Base-by-base conservation (phyloP, 1,140 invertebrate genomes). In the Lineus longissimus region DNA sequence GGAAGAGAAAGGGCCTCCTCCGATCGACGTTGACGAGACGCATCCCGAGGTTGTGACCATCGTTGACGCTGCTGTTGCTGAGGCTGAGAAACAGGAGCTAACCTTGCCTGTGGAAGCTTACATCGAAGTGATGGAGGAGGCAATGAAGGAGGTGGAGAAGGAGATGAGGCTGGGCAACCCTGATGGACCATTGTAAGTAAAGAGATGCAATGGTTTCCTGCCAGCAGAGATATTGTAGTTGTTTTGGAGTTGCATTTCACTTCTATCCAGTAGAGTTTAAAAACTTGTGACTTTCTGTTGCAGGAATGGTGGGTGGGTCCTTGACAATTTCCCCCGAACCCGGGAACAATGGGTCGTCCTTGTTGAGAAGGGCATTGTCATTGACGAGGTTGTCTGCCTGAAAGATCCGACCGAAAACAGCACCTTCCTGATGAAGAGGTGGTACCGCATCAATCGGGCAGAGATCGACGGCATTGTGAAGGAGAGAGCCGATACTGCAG, bases 261-360 rank as follows among this genome's bases (percentile, higher is more conserved):
- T 15, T 36, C 33, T 54, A 54, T n/a, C n/a, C 47, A 54, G 41
- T 19, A 31, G 11, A 15, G 25, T 58, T 23, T 33, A 55, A 15
- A 36, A 36, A 36, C 15, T 36, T 15, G 15, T 36, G 33, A 60
- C 62, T 56, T 62, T 62, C 57, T 33, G 43, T 55, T 62, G 17
- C 62, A 81, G 78, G 29, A 63, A 77, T 72, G 81, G 81, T 56
- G 77, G 77, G 23, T 82, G 79, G 79, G 77, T 82, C 51, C 60
- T 82, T 9, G 81, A 82, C 55, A 79, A 81, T 70, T 82, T 79
- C 68, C 81, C 81, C 13, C 65, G 64, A 19, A 78, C 72, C 13
- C 67, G 73, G 22, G 81, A 82, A n/a, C 76, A 77, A 62, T 81
- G 78, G 78, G 75, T 70, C 40, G 70, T 71, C 27, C 68, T 76